A percentile compares a stretch with the other conserved stretches of the same genome.
Conservation (phyloP, 2,888 invertebrate genomes). For the Rhaphigaster nebulosa region DNA sequence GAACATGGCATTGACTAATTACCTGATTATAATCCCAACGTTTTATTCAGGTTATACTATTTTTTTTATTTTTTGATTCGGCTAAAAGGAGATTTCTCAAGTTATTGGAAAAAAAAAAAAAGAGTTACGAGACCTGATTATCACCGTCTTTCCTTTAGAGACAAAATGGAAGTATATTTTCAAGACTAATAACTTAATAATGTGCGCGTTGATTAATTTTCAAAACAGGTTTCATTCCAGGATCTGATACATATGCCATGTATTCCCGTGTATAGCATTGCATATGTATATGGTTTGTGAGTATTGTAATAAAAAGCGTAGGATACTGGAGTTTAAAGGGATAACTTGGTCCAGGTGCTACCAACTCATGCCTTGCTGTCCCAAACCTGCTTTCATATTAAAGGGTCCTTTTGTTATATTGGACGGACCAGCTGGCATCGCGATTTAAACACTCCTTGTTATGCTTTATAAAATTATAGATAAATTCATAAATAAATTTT, state of each 20-base stretch:
- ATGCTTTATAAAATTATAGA: not conserved
- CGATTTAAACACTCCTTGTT: not conserved
- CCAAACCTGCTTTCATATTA: slow-evolving; percentile 19
- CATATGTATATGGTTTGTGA: not conserved
- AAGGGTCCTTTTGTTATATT: not conserved
- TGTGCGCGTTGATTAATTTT: not conserved
- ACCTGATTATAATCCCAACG: too few relatives aligned
- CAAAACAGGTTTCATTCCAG: not conserved
- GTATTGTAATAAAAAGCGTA: not conserved
- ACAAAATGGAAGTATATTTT: too few relatives aligned
- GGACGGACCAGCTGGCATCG: not conserved
- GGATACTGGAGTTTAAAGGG: not conserved
- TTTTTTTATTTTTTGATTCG: too few relatives aligned
- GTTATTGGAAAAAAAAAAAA: too few relatives aligned
- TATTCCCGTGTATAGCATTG: not conserved
- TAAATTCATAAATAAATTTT: too few relatives aligned
- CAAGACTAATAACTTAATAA: not conserved
- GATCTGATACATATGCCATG: not conserved
- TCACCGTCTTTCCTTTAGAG: too few relatives aligned
- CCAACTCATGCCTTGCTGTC: not conserved
- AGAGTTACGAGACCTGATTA: too few relatives aligned
- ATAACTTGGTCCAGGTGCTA: not conserved
- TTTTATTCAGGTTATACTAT: too few relatives aligned
- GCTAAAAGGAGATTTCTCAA: too few relatives aligned
- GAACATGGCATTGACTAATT: too few relatives aligned